Conservation (phyloP, 2,113 vertebrate species). For the Madoqua kirkii region DNA sequence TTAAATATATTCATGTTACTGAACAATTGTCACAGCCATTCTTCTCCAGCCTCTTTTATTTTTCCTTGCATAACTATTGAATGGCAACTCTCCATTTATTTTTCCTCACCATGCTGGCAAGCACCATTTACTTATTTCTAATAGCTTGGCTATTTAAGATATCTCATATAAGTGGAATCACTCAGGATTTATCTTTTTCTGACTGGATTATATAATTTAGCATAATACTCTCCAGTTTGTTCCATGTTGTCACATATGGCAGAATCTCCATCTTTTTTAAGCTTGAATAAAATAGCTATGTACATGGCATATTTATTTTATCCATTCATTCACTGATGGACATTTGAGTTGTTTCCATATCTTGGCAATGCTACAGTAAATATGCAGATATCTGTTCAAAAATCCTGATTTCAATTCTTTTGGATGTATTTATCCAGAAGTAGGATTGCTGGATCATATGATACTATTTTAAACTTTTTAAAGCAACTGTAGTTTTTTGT, state of each 20-base stretch:
- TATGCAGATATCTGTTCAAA: not conserved
- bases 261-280: not conserved
- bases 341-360: not conserved
- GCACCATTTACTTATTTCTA: not conserved
- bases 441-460: not conserved
- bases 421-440: not conserved
- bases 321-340: not conserved
- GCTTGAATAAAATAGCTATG: not conserved
- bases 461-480: not conserved
- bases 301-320: not conserved
- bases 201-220: not conserved
- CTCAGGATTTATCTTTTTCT: not conserved
- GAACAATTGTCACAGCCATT: not conserved
- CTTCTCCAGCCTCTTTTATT: not conserved
- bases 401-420: not conserved
- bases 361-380: not conserved
- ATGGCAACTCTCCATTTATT: not conserved
- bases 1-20: not conserved
- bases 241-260: not conserved
- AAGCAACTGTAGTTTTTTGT: fast-evolving
- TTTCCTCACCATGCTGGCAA: fast-evolving
- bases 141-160: not conserved
- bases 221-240: not conserved
- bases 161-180: not conserved
- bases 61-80: not conserved